Evolutionary conservation across 92 coral and sea anemone species (phyloP), one percentile per base, ranked within the genome.

Genomic region (Isaurus tuberculatus): DNA sequence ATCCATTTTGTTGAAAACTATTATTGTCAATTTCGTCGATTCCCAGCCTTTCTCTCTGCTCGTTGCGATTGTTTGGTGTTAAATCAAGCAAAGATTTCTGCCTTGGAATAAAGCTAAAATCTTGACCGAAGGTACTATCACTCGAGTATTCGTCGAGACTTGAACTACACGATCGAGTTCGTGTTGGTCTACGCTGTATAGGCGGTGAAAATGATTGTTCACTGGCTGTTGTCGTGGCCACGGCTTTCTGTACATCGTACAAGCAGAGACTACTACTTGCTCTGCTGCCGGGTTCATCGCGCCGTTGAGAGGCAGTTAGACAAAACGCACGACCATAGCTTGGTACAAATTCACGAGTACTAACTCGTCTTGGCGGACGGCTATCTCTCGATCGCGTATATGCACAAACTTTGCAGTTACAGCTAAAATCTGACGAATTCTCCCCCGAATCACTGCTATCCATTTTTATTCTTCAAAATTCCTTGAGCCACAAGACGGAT

Each of bases 161-260:
- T 20, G 82, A 57, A 58, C 82, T 77, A n/a, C 33, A 57, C 4
- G 82, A 77, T 15, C 23, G 46, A 8, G 82, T 55, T 20, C 82
- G 82, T 7, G 31, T 43, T 40, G 68, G 27, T 15, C 55, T 40
- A 19, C 22, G 64, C 44, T 40, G 44, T 16, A 58, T 2, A 77
- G 36, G 55, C 70, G 82, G 82, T 26, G 82, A 77, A 77, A 77
- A 8, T 20, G 82, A 77, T 22, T 70, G 82, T 16, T 77, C 82
- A 22, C 70, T 57, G 3, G 82, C 70, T 15, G 82, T 34, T 2
- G 70, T n/a, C n/a, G n/a, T 55, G 20, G 25, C 70, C 49, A 14
- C 33, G 8, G 14, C 4, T 58, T 77, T 77, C 17, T 77, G 69
- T 19, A 77, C 82, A 57, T 77, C 82, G 34, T 77, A 77, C 51